phyloP scores from a whole-genome alignment of 2,888 invertebrate genomes.

The Caenorhabditis parvicauda region DNA sequence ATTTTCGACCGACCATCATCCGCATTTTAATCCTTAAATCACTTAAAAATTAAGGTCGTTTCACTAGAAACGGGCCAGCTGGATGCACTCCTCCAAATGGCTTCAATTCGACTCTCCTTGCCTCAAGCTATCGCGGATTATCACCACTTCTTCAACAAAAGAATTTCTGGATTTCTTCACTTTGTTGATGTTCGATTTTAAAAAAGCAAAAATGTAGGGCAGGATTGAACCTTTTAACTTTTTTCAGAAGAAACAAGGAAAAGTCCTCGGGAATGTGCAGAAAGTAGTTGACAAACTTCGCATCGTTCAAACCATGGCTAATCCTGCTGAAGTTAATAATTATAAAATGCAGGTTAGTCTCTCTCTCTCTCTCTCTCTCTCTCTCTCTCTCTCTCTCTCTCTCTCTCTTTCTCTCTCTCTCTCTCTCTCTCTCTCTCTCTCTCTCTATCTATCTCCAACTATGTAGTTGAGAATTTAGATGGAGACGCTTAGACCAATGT shows the following conservation, averaged over 20 bases:
- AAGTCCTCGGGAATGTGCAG: slow-evolving; percentile 30
- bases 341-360: slow-evolving; percentile 31
- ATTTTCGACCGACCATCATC: too few relatives aligned
- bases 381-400: background rate
- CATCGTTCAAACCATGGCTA: slow-evolving; percentile 37
- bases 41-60: slow-evolving; percentile 27
- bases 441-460: too few relatives aligned
- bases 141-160: slow-evolving; percentile 34
- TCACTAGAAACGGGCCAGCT: slow-evolving; percentile 37
- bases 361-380: background rate
- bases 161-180: slow-evolving; percentile 31
- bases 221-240: background rate
- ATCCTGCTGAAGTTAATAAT: slow-evolving; percentile 30
- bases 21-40: too few relatives aligned
- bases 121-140: slow-evolving; percentile 37
- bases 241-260: slow-evolving; percentile 37
- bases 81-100: slow-evolving; percentile 32
- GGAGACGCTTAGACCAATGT: slow-evolving; percentile 32
- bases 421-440: too few relatives aligned
- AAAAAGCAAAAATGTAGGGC: background rate
- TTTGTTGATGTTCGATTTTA: slow-evolving; percentile 30
- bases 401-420: background rate
- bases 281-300: slow-evolving; percentile 38
- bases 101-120: slow-evolving; percentile 29
- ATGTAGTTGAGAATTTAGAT: too few relatives aligned